These are phyloP conservation scores for Chiridota heheva DNA, from an alignment of 35 echinoderm and acorn worm species.

Conservation along the genomic window DNA sequence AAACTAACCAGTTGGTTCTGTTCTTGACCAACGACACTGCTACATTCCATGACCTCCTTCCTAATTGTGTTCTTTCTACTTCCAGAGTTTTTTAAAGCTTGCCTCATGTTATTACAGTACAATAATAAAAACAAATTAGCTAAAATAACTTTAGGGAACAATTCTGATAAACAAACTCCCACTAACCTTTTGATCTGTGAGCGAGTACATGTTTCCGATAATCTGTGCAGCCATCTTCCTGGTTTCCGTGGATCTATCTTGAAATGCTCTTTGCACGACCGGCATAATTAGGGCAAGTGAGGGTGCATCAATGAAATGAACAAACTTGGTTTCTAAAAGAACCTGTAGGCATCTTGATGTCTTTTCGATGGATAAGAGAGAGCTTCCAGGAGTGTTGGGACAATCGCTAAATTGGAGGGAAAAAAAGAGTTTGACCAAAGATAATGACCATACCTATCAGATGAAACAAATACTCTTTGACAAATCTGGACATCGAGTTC, in stretches of 20 bases:
- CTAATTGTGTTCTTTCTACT: too few relatives aligned
- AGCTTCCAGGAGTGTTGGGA: constrained; percentile 79
- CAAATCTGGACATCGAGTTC: neutral
- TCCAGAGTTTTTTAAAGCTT: too few relatives aligned
- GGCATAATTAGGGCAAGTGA: constrained; percentile 99
- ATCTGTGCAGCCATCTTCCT: constrained; percentile 99
- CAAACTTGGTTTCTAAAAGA: constrained; percentile 88
- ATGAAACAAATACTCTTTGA: neutral
- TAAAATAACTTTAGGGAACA: too few relatives aligned
- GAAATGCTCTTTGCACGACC: constrained; percentile 90
- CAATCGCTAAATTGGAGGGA: constrained; percentile 68
- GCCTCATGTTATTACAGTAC: too few relatives aligned
- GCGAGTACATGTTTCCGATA: constrained; percentile 99
- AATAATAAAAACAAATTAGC: too few relatives aligned
- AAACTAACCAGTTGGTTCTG: too few relatives aligned
- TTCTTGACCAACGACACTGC: too few relatives aligned
- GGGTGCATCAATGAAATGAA: constrained; percentile 99
- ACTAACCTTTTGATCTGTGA: constrained; percentile 91
- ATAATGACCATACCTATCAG: neutral
- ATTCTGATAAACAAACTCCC: too few relatives aligned
- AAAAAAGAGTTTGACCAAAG: neutral
- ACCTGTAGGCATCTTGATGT: constrained; percentile 77
- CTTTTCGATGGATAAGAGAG: constrained; percentile 78
- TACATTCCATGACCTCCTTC: too few relatives aligned
- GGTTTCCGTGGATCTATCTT: constrained; percentile 90